A percentile compares a stretch with the other conserved stretches of the same genome.
These are phyloP conservation scores for Gari tellinella DNA, from an alignment of 2,888 invertebrate species.

Conservation along the genomic window DNA sequence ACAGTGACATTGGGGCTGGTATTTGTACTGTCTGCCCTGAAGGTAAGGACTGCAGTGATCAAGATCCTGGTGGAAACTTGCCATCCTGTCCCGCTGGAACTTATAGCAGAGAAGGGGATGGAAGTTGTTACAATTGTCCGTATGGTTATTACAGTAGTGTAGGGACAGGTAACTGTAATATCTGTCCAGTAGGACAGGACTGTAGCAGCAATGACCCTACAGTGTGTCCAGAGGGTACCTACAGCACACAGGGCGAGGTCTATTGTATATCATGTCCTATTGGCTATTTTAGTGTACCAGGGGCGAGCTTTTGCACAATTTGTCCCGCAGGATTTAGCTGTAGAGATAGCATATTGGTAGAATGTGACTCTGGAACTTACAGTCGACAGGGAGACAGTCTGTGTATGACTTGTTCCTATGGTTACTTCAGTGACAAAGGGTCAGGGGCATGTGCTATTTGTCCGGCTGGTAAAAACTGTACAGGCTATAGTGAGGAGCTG, in stretches of 20 bases:
- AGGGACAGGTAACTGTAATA: constrained; percentile 62
- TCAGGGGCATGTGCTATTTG: constrained; percentile 35
- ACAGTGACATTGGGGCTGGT: constrained; percentile 61
- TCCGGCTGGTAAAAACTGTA: constrained; percentile 61
- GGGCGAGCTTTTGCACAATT: constrained; percentile 23
- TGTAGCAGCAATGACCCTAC: constrained; percentile 48
- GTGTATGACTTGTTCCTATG: constrained; percentile 41
- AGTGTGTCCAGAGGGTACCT: constrained; percentile 63
- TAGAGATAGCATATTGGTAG: constrained; percentile 19
- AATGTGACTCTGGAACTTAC: constrained; percentile 54
- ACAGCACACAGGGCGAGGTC: constrained; percentile 55
- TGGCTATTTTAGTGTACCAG: constrained; percentile 60
- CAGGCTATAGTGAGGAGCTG: constrained; percentile 15
- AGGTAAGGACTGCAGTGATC: constrained; percentile 59
- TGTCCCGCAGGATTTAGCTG: constrained; percentile 43
- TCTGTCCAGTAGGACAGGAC: constrained; percentile 69
- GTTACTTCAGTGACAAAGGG: constrained; percentile 37
- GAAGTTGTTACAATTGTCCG: constrained; percentile 63
- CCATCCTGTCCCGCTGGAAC: constrained; percentile 54
- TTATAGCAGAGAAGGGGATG: constrained; percentile 60
- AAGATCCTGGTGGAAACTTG: constrained; percentile 22
- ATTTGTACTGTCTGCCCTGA: constrained; percentile 35
- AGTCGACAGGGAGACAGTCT: constrained; percentile 50
- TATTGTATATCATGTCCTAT: constrained; percentile 55
- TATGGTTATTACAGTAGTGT: constrained; percentile 61